A percentile compares a stretch with the other conserved stretches of the same genome.
Evolutionary conservation across 2,113 vertebrate species (phyloP).

Genomic region (Gadus chalcogrammus): DNA sequence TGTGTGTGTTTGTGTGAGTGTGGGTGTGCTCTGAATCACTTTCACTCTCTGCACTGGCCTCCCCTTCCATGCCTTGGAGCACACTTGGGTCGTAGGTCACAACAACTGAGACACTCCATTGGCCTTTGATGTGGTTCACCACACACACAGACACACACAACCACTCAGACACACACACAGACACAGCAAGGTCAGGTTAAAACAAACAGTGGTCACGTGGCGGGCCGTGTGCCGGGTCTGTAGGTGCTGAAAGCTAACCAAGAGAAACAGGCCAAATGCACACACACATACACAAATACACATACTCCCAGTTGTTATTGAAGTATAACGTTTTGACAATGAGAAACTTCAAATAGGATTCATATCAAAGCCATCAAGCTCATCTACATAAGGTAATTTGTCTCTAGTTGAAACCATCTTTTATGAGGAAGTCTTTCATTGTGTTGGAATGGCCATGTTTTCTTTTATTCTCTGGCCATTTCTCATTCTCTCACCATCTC

Average conservation of each 20-base stretch:
- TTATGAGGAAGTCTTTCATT: too few species aligned
- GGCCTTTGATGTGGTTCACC: slow-evolving; percentile 63
- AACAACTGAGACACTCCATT: slow-evolving; percentile 56
- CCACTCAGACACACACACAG: slow-evolving; percentile 4
- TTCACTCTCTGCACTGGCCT: slow-evolving; percentile 12
- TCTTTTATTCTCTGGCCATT: too few species aligned
- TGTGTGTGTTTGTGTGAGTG: slow-evolving; percentile 2
- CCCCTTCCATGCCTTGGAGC: slow-evolving; percentile 58
- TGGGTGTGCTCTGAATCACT: slow-evolving; percentile 2
- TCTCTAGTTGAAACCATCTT: too few species aligned
- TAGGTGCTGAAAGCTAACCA: slow-evolving; percentile 48
- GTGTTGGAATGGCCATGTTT: too few species aligned
- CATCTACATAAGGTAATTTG: too few species aligned
- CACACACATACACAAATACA: too few species aligned
- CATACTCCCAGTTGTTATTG: too few species aligned
- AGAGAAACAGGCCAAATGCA: slow-evolving; percentile 23
- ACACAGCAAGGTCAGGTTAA: slow-evolving; percentile 57
- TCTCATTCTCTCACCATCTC: slow-evolving; percentile 27
- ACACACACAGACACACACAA: slow-evolving; percentile 11
- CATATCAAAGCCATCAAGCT: too few species aligned
- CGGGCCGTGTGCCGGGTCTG: slow-evolving; percentile 47
- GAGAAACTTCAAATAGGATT: too few species aligned
- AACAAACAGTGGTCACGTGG: slow-evolving; percentile 57
- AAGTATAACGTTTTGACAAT: too few species aligned
- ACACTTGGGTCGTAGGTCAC: slow-evolving; percentile 64